Percentiles rank a stretch among this genome's conserved stretches.
These are phyloP conservation scores for Dynastes hyllus DNA, from an alignment of 2,888 invertebrate species.

Conservation along the genomic window DNA sequence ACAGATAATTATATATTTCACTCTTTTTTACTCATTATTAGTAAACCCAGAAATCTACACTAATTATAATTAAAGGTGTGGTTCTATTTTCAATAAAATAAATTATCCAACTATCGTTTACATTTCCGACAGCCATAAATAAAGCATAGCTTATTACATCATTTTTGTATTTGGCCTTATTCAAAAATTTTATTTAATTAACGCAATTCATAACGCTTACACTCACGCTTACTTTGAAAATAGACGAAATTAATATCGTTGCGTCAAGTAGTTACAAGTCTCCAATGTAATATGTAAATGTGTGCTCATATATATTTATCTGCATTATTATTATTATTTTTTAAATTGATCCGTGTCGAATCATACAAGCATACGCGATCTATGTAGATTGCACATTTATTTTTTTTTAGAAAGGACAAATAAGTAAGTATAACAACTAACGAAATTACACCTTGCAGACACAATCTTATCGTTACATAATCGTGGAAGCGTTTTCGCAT, in stretches of 20 bases:
- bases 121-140: too few species aligned
- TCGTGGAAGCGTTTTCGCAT: neutral
- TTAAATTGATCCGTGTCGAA: neutral
- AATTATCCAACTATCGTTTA: too few species aligned
- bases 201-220: neutral
- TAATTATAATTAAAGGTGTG: too few species aligned
- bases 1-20: too few species aligned
- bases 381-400: neutral
- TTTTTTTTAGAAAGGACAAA: constrained; percentile 23
- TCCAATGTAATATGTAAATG: neutral
- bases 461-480: constrained; percentile 2
- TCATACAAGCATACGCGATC: neutral
- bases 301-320: neutral
- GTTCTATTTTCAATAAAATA: too few species aligned
- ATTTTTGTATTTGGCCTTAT: too few species aligned
- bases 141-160: too few species aligned
- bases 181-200: neutral
- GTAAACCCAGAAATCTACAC: too few species aligned
- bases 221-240: neutral
- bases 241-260: neutral
- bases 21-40: too few species aligned
- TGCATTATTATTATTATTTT: neutral
- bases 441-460: neutral
- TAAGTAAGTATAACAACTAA: neutral
- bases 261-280: neutral